Conservation (phyloP, 2,113 vertebrate species). For the Megaceryle maxima region DNA sequence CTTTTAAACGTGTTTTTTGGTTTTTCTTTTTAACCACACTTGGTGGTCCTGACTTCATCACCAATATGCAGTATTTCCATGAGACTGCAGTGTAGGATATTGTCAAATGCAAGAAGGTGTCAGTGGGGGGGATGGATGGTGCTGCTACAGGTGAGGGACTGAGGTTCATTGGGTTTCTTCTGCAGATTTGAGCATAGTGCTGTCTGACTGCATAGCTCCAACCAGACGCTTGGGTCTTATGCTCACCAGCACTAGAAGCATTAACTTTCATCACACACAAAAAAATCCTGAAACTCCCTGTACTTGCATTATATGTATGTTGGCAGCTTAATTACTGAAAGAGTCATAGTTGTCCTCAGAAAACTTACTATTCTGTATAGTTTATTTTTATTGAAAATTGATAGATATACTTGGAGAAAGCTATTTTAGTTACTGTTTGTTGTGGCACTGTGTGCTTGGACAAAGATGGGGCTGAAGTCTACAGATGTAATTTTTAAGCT, state of each 20-base stretch:
- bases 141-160: background rate
- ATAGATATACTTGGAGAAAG: background rate
- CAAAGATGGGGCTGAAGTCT: background rate
- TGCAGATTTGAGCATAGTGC: background rate
- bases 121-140: background rate
- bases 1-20: background rate
- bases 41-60: background rate
- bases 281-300: background rate
- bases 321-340: background rate
- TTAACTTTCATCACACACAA: background rate
- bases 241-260: background rate
- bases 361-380: background rate
- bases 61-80: background rate
- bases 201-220: background rate
- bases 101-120: background rate
- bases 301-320: background rate
- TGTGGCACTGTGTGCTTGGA: background rate
- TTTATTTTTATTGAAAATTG: background rate
- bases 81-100: background rate
- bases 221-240: accelerated
- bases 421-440: background rate
- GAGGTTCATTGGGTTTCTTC: background rate
- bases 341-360: background rate
- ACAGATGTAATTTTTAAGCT: background rate
- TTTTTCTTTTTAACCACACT: background rate